Base-by-base conservation (phyloP, 2,888 invertebrate genomes). In the Microctonus hyperodae region DNA sequence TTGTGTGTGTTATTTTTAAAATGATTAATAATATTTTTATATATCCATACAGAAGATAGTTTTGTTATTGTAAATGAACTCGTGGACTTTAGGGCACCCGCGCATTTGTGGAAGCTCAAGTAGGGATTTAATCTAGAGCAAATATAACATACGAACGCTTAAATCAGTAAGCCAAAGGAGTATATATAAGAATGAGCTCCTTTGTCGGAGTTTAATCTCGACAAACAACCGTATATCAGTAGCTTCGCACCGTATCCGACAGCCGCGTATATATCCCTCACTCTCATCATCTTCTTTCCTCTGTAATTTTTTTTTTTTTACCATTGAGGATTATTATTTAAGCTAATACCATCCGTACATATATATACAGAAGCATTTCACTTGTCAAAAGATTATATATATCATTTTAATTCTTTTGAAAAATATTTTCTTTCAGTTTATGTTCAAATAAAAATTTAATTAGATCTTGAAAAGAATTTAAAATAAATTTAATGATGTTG, bases 201-300 rank as follows among this genome's bases (percentile, higher is more conserved):
- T 79, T 79, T 80, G 78, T 77, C 79, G 77, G 79, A 44, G 44
- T 67, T 73, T 79, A 79, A 80, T 80, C 80, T 78, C 66, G 70
- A 72, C 76, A 80, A 80, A 79, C 78, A 80, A 72, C 71, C 71
- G 73, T 79, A 77, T 78, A 75, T 77, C 75, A 72, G 63, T 66
- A 57, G 58, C 33, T 50, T 44, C 58, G 33, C 64, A 25, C 48
- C 56, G 35, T 35, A 44, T 44, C 44, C 44, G 44, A 44, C 44
- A 44, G 44, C 44, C 44, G 9, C 35, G 35, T 20, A 16, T n/a
- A 37, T 44, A 44, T 44, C 16, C 44, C 44, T 10, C 20, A 25
- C 53, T 53, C 25, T 48, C 16, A 28, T 44, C 16, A 44, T 44
- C 16, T 56, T 56, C 23, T 56, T 7, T 7, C 3, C 10, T 51